These are phyloP conservation scores for Oligia latruncula DNA, from an alignment of 2,888 invertebrate genomes.

Conservation along the genomic window DNA sequence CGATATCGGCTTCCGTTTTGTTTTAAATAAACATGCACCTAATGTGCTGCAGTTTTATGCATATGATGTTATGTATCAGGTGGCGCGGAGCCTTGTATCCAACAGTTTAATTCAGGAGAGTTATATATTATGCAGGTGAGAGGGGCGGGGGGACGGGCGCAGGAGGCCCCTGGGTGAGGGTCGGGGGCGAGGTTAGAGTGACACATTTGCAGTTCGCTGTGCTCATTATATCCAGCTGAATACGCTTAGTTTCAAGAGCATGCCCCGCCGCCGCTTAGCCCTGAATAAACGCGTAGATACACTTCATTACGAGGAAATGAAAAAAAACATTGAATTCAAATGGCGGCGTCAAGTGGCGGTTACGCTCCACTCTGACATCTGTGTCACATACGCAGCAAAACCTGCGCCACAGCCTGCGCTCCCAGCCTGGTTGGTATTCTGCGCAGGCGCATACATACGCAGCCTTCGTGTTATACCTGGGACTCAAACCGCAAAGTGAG, in stretches of 20 bases:
- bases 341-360: conserved; percentile 32
- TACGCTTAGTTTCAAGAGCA: conserved; percentile 69
- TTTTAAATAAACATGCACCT: conserved; percentile 20
- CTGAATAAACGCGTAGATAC: conserved; percentile 61
- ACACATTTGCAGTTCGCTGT: conserved; percentile 70
- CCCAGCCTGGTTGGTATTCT: background rate
- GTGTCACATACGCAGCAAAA: background rate
- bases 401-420: background rate
- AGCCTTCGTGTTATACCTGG: background rate
- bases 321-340: conserved; percentile 41
- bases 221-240: conserved; percentile 66
- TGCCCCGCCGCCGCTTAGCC: conserved; percentile 57
- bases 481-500: background rate
- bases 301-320: conserved; percentile 50
- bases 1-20: background rate
- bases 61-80: conserved; percentile 35
- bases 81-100: background rate
- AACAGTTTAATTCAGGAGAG: conserved; percentile 62
- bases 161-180: background rate
- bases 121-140: conserved; percentile 64
- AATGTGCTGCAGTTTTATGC: conserved; percentile 26
- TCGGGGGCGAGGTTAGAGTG: conserved; percentile 49
- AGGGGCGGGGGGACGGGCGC: background rate
- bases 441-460: conserved; percentile 1
- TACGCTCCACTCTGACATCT: background rate